A percentile compares a stretch with the other conserved stretches of the same genome.
phyloP scores from a whole-genome alignment of 1,140 invertebrate species.

The Aporrectodea caliginosa region DNA sequence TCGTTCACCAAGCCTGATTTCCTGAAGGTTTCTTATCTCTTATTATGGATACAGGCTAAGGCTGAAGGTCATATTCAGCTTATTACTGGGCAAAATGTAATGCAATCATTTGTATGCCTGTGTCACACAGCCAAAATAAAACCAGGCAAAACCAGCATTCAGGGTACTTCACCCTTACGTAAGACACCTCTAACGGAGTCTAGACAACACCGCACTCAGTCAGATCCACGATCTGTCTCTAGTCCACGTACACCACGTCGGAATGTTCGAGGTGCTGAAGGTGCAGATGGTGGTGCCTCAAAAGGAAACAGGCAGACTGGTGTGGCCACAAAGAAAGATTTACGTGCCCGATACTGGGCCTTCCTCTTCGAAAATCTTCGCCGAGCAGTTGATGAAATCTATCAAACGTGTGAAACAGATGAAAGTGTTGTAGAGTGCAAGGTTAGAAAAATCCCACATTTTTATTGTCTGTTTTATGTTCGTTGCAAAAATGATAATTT shows the following conservation, averaged over 20 bases:
- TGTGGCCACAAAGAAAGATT: conserved; percentile 58
- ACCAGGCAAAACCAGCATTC: no score
- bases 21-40: no score
- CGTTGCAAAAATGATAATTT: no score
- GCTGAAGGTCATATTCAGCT: no score
- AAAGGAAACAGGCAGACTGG: neutral
- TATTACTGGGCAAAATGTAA: no score
- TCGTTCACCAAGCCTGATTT: no score
- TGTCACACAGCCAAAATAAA: no score
- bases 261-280: neutral
- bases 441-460: no score
- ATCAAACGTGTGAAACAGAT: conserved; percentile 64
- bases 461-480: no score
- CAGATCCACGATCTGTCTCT: neutral
- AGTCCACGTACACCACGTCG: neutral
- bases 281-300: neutral
- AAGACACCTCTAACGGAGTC: neutral
- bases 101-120: no score
- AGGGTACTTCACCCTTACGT: neutral
- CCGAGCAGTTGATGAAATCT: conserved; percentile 74
- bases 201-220: conserved; percentile 1
- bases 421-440: conserved; percentile 65
- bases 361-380: conserved; percentile 90
- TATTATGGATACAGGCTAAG: no score
- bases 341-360: conserved; percentile 88